Evolutionary conservation across 2,113 vertebrate species (phyloP), one percentile per base, ranked within the genome.

Genomic region (Osmerus eperlanus): DNA sequence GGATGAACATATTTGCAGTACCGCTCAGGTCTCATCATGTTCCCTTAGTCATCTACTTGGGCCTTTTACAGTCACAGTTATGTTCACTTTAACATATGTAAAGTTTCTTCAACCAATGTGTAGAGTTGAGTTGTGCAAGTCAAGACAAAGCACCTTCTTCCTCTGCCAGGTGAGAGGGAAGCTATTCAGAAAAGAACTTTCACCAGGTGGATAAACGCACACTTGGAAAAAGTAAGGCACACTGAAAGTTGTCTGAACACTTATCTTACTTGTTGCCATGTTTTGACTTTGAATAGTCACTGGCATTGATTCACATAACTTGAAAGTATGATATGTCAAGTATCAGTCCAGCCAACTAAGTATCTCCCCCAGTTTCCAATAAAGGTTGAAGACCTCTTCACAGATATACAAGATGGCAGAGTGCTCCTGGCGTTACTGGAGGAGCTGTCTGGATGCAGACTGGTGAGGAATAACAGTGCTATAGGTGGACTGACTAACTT

Each of bases 341-440:
- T 36, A 36, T 36, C 5, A 36, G 32, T 6, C 32, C 7, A 36
- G 32, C 32, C 32, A 47, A 47, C 7, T 47, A 11, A n/a, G 23
- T 61, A 7, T 61, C 28, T 54, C 62, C 4, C 15, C 9, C 84
- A 97, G 95, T 83, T 95, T 55, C 93, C 94, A 0, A 69, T 94
- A 55, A 91, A 93, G 90, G 94, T 98, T 25, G 89, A 84, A 68
- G 91, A 97, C 86, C 83, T 98, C 80, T 95, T 97, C 72, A 15
- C 79, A 29, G 96, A 97, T 73, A 91, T 98, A 70, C 95, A 95
- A 88, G 95, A 96, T 88, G 96, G 96, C 32, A 93, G 90, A 82
- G 88, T 97, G 72, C 89, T 98, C 72, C 93, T 98, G 96, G 93
- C 92, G 0, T 77, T 98, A 70, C 77, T 97, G 84, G 95, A 97